Base-by-base conservation (phyloP, 2,113 vertebrate species). In the Tragulus kanchil region DNA sequence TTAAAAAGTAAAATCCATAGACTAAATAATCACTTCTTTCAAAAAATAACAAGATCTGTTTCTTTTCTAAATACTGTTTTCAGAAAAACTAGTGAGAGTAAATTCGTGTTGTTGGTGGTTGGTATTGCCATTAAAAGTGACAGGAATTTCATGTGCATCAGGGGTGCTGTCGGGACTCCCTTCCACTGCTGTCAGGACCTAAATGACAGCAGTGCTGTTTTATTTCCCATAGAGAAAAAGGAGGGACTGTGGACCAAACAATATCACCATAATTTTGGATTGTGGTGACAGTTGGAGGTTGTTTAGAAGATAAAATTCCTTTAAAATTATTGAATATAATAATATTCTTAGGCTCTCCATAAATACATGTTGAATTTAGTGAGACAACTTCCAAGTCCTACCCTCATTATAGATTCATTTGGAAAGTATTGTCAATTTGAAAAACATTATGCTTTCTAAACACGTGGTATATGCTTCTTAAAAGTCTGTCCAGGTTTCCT, bases 21-120 rank as follows among this genome's bases (percentile, higher is more conserved):
- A 62, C 21, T 64, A 52, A 86, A 81, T 83, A 62, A 77, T 75
- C 19, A n/a, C 7, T 48, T 78, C n/a, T 81, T 89, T 84, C 19
- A 61, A 92, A 65, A 94, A 93, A 79, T 50, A 87, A 45, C 69
- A 67, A 67, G 85, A 56, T 89, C 17, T 92, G 11, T 19, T 85
- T 92, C 54, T 88, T 95, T 97, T 92, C 61, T 23, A 83, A 69
- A 67, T 95, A 16, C 15, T 85, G 36, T 85, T 64, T 81, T 92
- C 42, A 85, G 61, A 77, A 75, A 96, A 86, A 95, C 78, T 90
- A 54, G 48, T 36, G 7, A 89, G 31, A 89, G 59, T 88, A 82
- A 93, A 71, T n/a, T 88, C 90, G 94, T n/a, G 19, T 88, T 65
- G 48, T 85, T 83, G 17, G 84, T 89, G 61, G 28, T 71, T 36